These are phyloP conservation scores for Acrocephalus kingi DNA, from an alignment of 2,113 vertebrate genomes.

Conservation along the genomic window DNA sequence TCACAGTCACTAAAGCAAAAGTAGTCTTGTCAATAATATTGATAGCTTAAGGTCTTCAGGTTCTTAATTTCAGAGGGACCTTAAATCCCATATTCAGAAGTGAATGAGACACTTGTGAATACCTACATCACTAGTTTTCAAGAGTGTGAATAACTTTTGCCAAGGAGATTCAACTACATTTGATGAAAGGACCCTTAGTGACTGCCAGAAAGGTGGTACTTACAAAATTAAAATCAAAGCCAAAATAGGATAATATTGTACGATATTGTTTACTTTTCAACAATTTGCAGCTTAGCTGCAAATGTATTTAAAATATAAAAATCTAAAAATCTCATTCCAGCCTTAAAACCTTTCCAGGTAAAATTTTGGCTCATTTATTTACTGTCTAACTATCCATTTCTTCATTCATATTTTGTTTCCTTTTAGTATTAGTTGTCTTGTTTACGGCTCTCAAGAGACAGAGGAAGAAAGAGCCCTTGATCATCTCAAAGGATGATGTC, in stretches of 20 bases:
- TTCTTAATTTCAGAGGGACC: neutral
- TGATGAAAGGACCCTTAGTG: neutral
- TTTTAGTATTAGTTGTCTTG: slow-evolving; percentile 77
- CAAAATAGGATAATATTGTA: neutral
- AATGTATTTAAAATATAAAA: neutral
- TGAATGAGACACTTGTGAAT: neutral
- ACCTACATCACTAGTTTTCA: neutral
- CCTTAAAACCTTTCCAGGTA: neutral
- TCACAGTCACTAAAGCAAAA: neutral
- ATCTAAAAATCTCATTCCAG: neutral
- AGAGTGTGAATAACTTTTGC: neutral
- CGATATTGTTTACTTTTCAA: neutral
- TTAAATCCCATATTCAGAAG: neutral
- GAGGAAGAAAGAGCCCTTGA: slow-evolving; percentile 81
- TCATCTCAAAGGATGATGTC: slow-evolving; percentile 82
- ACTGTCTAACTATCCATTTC: neutral
- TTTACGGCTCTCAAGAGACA: slow-evolving; percentile 79
- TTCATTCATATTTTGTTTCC: neutral
- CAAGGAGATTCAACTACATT: neutral
- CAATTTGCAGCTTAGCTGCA: neutral
- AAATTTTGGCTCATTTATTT: neutral
- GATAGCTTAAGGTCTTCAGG: neutral
- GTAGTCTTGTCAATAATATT: neutral
- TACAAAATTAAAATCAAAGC: neutral
- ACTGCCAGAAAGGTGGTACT: neutral